These are phyloP conservation scores for Verasper variegatus DNA, from an alignment of 2,113 vertebrate genomes.

Conservation along the genomic window DNA sequence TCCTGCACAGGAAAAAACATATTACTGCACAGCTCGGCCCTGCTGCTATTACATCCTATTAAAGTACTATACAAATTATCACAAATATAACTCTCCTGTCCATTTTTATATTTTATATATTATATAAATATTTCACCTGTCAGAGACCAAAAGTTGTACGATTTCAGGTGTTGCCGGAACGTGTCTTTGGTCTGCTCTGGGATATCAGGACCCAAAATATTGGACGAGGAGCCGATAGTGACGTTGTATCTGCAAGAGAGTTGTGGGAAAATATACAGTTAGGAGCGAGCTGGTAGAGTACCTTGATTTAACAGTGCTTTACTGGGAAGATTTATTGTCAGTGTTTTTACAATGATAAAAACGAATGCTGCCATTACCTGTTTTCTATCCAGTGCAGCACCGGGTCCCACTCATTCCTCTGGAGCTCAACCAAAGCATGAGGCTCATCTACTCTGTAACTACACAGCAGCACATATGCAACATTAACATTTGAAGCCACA, in stretches of 20 bases:
- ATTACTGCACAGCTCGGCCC: not conserved
- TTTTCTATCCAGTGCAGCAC: conserved; percentile 91
- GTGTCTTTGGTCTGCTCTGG: conserved; percentile 88
- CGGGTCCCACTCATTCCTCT: conserved; percentile 96
- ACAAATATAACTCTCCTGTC: not conserved
- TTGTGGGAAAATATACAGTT: not conserved
- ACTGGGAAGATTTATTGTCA: not conserved
- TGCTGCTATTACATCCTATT: not conserved
- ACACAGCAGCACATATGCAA: conserved; percentile 32
- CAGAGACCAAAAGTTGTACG: conserved; percentile 94
- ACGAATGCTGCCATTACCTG: conserved; percentile 72
- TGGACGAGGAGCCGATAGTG: conserved; percentile 90
- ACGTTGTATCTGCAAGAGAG: conserved; percentile 86
- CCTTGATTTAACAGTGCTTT: not conserved
- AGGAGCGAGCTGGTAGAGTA: not conserved
- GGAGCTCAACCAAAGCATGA: conserved; percentile 90
- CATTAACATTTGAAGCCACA: not conserved
- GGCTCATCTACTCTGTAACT: conserved; percentile 98
- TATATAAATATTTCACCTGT: conserved; percentile 83
- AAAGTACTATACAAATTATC: not conserved
- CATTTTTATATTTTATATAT: not conserved
- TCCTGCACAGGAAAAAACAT: conserved; percentile 77
- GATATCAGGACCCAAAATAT: conserved; percentile 92
- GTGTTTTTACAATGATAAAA: not conserved
- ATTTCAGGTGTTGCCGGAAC: conserved; percentile 88